These are phyloP conservation scores for Drosophila leonis DNA, from an alignment of 2,888 invertebrate genomes.

Conservation along the genomic window DNA sequence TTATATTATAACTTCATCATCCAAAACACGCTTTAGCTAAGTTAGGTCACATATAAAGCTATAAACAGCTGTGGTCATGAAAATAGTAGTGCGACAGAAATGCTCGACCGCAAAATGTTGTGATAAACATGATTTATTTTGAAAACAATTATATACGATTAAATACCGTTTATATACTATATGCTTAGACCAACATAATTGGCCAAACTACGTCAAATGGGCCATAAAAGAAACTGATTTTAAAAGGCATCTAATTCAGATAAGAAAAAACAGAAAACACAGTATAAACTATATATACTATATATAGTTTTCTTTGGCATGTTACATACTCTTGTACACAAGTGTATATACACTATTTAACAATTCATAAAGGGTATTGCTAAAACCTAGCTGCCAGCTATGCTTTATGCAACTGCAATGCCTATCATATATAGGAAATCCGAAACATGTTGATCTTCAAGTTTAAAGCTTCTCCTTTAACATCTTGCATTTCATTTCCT, in stretches of 20 bases:
- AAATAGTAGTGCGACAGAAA: too few relatives aligned
- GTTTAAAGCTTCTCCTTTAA: neutral
- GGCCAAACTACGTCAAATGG: neutral
- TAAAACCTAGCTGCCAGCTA: too few relatives aligned
- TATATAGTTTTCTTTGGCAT: neutral
- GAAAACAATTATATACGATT: neutral
- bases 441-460: neutral
- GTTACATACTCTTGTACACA: neutral
- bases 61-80: neutral
- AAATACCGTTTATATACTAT: neutral
- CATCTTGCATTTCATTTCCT: neutral
- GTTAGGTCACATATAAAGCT: neutral
- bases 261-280: neutral
- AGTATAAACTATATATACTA: neutral
- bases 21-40: neutral
- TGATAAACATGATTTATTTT: too few relatives aligned
- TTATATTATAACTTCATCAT: neutral
- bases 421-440: neutral
- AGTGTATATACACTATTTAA: neutral
- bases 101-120: too few relatives aligned
- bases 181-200: neutral
- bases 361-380: neutral
- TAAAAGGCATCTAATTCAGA: neutral
- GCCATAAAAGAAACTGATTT: neutral
- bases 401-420: neutral